Evolutionary conservation across 2,888 invertebrate genomes (phyloP).

Genomic region (Lysandra bellargus): DNA sequence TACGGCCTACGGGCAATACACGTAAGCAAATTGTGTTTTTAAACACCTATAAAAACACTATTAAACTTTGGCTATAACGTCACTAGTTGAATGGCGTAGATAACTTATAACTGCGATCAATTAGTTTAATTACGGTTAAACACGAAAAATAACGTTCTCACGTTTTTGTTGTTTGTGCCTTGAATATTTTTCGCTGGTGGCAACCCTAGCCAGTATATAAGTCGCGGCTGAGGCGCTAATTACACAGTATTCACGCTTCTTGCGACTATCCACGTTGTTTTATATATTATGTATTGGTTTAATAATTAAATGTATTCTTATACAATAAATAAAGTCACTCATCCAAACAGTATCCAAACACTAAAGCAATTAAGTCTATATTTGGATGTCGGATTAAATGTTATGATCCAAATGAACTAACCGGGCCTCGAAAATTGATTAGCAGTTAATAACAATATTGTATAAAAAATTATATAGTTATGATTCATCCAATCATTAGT

Average conservation of each 20-base stretch:
- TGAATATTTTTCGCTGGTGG: background rate
- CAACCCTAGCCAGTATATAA: conserved; percentile 55
- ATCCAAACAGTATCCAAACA: background rate
- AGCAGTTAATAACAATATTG: background rate
- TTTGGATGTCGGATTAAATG: background rate
- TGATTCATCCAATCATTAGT: too few relatives aligned
- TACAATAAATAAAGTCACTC: background rate
- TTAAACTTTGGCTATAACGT: background rate
- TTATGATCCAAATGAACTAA: background rate
- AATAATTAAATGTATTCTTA: background rate
- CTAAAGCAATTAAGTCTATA: background rate
- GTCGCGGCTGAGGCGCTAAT: conserved; percentile 49
- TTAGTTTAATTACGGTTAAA: conserved; percentile 3
- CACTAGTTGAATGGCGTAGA: conserved; percentile 3
- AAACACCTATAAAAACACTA: conserved; percentile 5
- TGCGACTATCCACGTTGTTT: conserved; percentile 10
- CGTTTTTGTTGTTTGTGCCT: background rate
- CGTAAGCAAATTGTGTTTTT: background rate
- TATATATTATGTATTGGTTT: background rate
- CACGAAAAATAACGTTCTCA: conserved; percentile 13
- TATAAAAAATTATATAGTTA: too few relatives aligned
- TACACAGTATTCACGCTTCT: conserved; percentile 35
- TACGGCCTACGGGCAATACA: background rate
- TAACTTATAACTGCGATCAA: conserved; percentile 3
- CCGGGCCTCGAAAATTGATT: background rate